These are phyloP conservation scores for Epistrophe eligans DNA, from an alignment of 2,888 invertebrate species.

Conservation along the genomic window DNA sequence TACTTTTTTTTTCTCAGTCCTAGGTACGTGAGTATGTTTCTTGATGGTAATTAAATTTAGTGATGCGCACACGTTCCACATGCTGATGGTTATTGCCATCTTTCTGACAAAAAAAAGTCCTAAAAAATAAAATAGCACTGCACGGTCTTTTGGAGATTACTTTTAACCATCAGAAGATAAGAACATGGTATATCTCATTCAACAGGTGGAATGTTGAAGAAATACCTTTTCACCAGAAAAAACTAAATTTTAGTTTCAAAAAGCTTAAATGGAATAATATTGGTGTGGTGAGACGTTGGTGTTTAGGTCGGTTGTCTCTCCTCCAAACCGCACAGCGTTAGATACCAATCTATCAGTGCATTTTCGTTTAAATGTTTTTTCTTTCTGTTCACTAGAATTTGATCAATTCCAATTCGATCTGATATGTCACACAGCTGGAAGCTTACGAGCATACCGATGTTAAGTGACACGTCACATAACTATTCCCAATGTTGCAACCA, in stretches of 20 bases:
- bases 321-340: slow-evolving; percentile 10
- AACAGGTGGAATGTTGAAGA: slow-evolving; percentile 70
- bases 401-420: slow-evolving; percentile 74
- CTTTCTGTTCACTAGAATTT: slow-evolving; percentile 68
- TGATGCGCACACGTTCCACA: slow-evolving; percentile 69
- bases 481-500: slow-evolving; percentile 41
- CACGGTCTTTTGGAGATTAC: slow-evolving; percentile 30
- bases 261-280: slow-evolving; percentile 44
- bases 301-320: slow-evolving; percentile 5
- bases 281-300: slow-evolving; percentile 18
- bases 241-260: slow-evolving; percentile 8
- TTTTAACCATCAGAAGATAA: slow-evolving; percentile 44
- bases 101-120: slow-evolving; percentile 32
- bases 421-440: slow-evolving; percentile 75
- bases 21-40: slow-evolving; percentile 57
- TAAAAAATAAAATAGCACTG: slow-evolving; percentile 49
- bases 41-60: slow-evolving; percentile 72
- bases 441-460: slow-evolving; percentile 74
- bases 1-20: slow-evolving; percentile 9
- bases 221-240: slow-evolving; percentile 49
- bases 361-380: slow-evolving; percentile 35
- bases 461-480: slow-evolving; percentile 75
- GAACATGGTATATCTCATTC: slow-evolving; percentile 30
- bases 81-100: slow-evolving; percentile 60
- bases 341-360: slow-evolving; percentile 66